Percentiles rank a stretch among this genome's conserved stretches.
phyloP scores from a whole-genome alignment of 2,113 vertebrate genomes.

The Proteles cristata region DNA sequence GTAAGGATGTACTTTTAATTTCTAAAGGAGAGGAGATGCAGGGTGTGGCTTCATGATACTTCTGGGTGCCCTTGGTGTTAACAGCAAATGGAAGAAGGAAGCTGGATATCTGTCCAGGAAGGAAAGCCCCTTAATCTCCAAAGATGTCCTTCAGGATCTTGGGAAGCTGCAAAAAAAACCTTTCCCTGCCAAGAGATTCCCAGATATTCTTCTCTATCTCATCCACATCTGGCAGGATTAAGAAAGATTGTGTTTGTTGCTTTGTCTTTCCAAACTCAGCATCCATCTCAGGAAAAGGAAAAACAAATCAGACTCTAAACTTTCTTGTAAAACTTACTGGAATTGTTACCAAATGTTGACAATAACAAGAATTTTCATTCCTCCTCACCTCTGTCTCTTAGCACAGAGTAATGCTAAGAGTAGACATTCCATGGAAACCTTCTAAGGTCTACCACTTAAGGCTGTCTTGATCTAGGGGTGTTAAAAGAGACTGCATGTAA shows the following conservation, averaged over 20 bases:
- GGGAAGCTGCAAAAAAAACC: not conserved
- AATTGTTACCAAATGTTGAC: not conserved
- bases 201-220: not conserved
- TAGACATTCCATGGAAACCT: not conserved
- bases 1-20: rapidly evolving
- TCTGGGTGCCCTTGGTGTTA: not conserved
- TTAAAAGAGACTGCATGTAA: not conserved
- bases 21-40: not conserved
- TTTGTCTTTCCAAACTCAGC: not conserved
- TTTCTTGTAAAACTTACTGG: not conserved
- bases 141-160: not conserved
- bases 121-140: not conserved
- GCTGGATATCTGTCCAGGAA: not conserved
- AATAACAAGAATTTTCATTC: not conserved
- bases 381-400: not conserved
- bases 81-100: not conserved
- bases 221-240: not conserved
- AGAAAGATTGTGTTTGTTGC: not conserved
- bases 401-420: not conserved
- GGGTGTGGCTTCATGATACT: rapidly evolving
- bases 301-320: not conserved
- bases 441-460: not conserved
- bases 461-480: not conserved
- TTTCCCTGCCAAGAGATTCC: not conserved
- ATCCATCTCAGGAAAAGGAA: not conserved